These are phyloP conservation scores for Ridgeia piscesae DNA, from an alignment of 1,140 invertebrate species.

Conservation along the genomic window DNA sequence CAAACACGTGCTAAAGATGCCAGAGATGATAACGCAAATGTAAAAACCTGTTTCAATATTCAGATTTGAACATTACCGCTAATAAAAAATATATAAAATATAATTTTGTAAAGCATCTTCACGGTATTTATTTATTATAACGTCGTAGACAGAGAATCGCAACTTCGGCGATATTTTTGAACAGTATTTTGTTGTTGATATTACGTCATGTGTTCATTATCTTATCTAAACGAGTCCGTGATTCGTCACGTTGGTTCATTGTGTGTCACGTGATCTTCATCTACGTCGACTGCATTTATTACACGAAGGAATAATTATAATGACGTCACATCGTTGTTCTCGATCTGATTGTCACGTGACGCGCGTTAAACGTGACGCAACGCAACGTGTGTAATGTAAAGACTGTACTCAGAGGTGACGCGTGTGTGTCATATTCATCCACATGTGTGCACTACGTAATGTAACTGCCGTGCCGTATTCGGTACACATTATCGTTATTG, in stretches of 20 bases:
- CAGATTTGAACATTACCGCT: neutral
- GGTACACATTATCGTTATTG: neutral
- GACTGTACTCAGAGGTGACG: neutral
- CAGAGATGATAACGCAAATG: neutral
- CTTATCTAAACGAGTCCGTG: neutral
- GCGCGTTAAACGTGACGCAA: neutral
- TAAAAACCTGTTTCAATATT: neutral
- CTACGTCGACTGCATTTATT: neutral
- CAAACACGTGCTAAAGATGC: neutral
- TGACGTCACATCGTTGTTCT: neutral
- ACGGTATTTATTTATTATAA: neutral
- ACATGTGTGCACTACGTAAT: neutral
- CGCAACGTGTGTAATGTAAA: neutral
- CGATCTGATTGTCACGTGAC: neutral
- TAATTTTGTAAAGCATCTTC: neutral
- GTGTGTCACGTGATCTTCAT: neutral
- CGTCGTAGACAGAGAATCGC: neutral
- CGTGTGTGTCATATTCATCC: neutral
- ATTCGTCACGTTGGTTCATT: neutral
- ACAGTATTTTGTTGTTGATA: neutral
- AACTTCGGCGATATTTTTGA: neutral
- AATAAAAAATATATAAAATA: neutral
- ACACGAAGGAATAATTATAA: neutral
- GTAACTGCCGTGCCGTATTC: neutral
- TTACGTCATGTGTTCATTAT: neutral